Evolutionary conservation across 1,140 invertebrate genomes (phyloP).

Genomic region (Phthorimaea operculella): DNA sequence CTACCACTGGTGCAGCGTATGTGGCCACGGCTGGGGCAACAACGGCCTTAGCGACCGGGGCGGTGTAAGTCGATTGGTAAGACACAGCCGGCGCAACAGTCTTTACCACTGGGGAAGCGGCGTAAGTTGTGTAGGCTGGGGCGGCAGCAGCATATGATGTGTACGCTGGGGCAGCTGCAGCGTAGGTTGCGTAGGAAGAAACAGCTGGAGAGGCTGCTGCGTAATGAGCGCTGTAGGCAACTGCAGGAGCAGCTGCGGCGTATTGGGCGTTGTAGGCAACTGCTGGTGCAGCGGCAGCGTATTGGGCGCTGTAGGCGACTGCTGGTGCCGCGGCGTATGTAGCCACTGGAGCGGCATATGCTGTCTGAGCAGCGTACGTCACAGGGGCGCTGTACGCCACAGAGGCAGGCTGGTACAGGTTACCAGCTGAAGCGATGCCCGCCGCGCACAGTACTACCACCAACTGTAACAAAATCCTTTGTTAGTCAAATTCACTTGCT

Average conservation of each 20-base stretch:
- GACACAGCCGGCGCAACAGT: background rate
- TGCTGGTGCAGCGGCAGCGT: constrained; percentile 18
- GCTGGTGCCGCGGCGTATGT: constrained; percentile 25
- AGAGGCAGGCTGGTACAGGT: background rate
- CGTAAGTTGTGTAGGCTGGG: background rate
- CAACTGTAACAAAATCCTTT: background rate
- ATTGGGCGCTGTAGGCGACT: background rate
- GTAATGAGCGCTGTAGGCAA: background rate
- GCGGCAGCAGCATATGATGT: constrained; percentile 9
- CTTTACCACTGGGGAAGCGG: background rate
- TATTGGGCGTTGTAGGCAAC: background rate
- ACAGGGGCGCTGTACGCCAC: constrained; percentile 24
- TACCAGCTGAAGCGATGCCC: background rate
- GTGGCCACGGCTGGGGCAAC: constrained; percentile 21
- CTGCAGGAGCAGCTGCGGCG: constrained; percentile 18
- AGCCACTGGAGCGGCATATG: constrained; percentile 26
- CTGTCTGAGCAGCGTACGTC: constrained; percentile 21
- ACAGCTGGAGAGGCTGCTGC: constrained; percentile 18
- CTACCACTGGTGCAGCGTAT: constrained; percentile 17
- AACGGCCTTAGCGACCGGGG: constrained; percentile 12
- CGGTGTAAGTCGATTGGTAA: background rate
- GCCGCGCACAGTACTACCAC: background rate
- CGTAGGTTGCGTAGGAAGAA: constrained; percentile 14
- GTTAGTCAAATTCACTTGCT: background rate
- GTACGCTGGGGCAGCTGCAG: background rate